A percentile compares a stretch with the other conserved stretches of the same genome.
These are phyloP conservation scores for Drosophila nr. medialis DNA, from an alignment of 2,888 invertebrate species.

Conservation along the genomic window DNA sequence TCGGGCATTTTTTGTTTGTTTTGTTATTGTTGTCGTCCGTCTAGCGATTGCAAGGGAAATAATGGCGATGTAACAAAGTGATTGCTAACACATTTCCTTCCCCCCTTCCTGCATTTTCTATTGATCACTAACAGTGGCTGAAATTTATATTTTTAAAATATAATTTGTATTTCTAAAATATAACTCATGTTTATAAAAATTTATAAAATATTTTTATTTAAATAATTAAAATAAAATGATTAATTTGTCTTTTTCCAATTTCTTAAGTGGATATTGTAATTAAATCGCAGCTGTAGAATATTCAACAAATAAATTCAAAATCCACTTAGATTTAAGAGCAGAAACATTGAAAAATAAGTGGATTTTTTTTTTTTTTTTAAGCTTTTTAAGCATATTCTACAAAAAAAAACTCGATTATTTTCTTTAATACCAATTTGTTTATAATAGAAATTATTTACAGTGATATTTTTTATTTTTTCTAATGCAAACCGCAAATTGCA, in stretches of 20 bases:
- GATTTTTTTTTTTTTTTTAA: not conserved
- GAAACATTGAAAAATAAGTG: not conserved
- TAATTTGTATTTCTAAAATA: not conserved
- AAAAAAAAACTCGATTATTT: not conserved
- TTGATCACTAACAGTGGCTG: not conserved
- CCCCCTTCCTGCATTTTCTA: not conserved
- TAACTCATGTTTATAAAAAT: not conserved
- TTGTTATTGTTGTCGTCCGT: conserved; percentile 21
- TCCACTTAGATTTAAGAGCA: conserved; percentile 1
- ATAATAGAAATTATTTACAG: not conserved
- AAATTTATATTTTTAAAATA: not conserved
- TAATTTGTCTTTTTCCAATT: not conserved
- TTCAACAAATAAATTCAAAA: not conserved
- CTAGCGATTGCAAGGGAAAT: conserved; percentile 1
- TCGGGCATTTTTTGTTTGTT: conserved; percentile 11
- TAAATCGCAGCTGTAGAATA: not conserved
- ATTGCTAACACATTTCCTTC: not conserved
- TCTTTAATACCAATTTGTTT: not conserved
- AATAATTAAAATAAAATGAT: not conserved
- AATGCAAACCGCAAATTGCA: conserved; percentile 47
- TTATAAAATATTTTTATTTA: not conserved
- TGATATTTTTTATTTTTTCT: not conserved
- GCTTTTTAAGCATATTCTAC: too few species aligned
- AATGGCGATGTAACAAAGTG: not conserved
- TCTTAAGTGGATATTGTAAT: not conserved